Conservation (phyloP, 2,888 invertebrate species). For the Glyphotaelius pellucidus region DNA sequence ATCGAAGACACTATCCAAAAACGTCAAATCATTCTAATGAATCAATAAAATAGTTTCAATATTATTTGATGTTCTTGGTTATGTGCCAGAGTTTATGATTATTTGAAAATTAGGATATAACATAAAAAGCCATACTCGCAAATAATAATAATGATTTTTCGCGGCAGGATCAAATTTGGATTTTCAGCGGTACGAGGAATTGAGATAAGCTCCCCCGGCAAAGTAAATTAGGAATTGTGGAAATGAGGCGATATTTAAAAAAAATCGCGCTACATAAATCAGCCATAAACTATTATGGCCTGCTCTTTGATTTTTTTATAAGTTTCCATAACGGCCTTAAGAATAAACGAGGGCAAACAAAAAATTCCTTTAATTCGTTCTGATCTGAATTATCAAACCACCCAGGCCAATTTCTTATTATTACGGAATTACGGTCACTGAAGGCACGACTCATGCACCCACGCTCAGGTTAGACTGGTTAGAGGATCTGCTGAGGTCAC, state of each 20-base stretch:
- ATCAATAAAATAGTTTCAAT: not conserved
- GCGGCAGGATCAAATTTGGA: not conserved
- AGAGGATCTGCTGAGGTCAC: not conserved
- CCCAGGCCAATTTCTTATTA: slow-evolving; percentile 27
- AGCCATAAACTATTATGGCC: not conserved
- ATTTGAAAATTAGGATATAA: not conserved
- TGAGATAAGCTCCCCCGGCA: slow-evolving; percentile 6
- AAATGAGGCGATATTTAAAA: not conserved
- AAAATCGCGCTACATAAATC: not conserved
- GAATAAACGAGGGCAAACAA: not conserved
- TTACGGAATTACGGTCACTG: slow-evolving; percentile 23
- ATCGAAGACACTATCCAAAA: not conserved
- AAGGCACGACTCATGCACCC: not conserved
- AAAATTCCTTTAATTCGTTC: not conserved
- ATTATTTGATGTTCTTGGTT: not conserved
- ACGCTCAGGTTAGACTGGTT: not conserved
- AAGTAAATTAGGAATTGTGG: not conserved
- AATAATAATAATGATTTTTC: not conserved
- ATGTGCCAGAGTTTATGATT: not conserved
- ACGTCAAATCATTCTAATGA: not conserved
- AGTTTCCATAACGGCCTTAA: not conserved
- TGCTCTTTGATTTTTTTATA: not conserved
- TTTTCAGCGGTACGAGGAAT: not conserved
- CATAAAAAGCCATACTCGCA: slow-evolving; percentile 23
- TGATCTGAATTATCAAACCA: slow-evolving; percentile 3